phyloP scores from a whole-genome alignment of 2,113 vertebrate genomes.

The Montifringilla adamsi region DNA sequence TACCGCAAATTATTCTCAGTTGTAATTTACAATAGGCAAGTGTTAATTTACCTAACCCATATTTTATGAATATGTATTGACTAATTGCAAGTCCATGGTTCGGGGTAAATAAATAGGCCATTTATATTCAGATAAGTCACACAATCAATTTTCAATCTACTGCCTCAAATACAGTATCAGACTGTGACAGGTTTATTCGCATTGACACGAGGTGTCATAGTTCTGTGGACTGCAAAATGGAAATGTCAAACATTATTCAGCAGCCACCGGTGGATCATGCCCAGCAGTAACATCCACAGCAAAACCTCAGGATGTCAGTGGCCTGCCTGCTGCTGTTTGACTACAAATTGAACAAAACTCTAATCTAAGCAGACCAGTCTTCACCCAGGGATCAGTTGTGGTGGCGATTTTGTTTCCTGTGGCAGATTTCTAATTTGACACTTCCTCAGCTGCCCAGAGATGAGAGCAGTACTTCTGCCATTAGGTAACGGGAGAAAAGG shows the following conservation, averaged over 20 bases:
- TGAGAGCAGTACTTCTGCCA: background rate
- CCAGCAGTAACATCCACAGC: background rate
- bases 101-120: conserved; percentile 29
- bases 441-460: background rate
- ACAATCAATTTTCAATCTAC: conserved; percentile 62
- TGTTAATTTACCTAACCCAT: conserved; percentile 61
- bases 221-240: conserved; percentile 16
- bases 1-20: conserved; percentile 34
- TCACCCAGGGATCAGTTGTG: background rate
- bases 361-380: background rate
- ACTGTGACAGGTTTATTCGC: conserved; percentile 42
- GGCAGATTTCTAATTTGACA: background rate
- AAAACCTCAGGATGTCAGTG: background rate
- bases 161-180: conserved; percentile 40
- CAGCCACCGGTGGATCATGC: background rate
- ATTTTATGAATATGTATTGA: conserved; percentile 68
- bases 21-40: conserved; percentile 58
- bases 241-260: conserved; percentile 9
- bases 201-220: conserved; percentile 26
- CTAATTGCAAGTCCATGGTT: conserved; percentile 43
- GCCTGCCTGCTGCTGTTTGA: background rate
- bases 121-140: conserved; percentile 53
- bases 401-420: background rate
- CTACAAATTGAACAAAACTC: background rate
- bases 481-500: background rate